Evolutionary conservation across 2,113 vertebrate genomes (phyloP), one percentile per base, ranked within the genome.

Genomic region (Oncorhynchus clarkii): DNA sequence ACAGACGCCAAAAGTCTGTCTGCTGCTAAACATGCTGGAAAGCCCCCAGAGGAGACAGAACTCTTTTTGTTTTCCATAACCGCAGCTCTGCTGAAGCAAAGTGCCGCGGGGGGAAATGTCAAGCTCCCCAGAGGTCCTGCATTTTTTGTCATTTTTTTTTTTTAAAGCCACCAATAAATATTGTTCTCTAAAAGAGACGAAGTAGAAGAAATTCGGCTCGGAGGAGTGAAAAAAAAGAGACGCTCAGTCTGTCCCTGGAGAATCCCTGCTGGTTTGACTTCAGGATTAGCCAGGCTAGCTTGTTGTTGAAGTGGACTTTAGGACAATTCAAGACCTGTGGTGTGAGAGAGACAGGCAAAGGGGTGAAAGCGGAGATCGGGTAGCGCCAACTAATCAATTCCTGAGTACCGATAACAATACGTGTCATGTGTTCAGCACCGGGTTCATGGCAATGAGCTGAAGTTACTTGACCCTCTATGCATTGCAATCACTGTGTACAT

Each of bases 31-130:
- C 70, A 75, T 72, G 74, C 78, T 76, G 77, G 75, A 81, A 86
- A 88, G 45, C 70, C 85, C 77, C 80, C 62, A 70, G 65, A 85
- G 74, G 64, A 65, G 73, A 86, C 79, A 88, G 74, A 83, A 78
- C 78, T 31, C 71, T 74, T 75, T 59, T 79, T 82, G 82, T 87
- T 81, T 85, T 79, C 79, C 83, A 79, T 54, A 60, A 39, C 80
- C 79, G 8, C 59, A 16, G 59, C 59, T 24, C n/a, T 62, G 59
- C 59, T 62, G 20, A 62, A 16, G 59, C 59, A 62, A n/a, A 62
- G 59, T 62, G 18, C 59, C 59, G 59, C 9, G 2, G n/a, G 59
- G 59, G 59, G 68, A 81, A 82, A 82, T 48, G 71, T 85, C 84
- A 75, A 73, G 16, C 59, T 62, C 18, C n/a, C 54, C 18, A 57